Percentiles rank a stretch among this genome's conserved stretches.
These are phyloP conservation scores for Callipepla californica DNA, from an alignment of 2,113 vertebrate genomes.

Conservation along the genomic window DNA sequence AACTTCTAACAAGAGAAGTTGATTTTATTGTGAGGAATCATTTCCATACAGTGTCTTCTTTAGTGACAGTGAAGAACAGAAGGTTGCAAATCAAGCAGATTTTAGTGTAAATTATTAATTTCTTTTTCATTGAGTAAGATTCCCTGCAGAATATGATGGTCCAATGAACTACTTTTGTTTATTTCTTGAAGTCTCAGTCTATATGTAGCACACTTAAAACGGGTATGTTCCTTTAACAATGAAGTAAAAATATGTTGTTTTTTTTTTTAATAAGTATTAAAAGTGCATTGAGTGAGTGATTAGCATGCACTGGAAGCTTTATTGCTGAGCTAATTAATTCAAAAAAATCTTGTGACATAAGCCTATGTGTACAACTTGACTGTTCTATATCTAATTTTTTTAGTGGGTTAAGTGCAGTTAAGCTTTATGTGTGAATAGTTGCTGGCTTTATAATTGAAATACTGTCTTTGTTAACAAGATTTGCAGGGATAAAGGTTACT, in stretches of 20 bases:
- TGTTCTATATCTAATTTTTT: background rate
- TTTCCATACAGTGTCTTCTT: background rate
- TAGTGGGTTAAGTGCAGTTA: background rate
- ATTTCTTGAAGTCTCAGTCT: background rate
- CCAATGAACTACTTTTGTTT: background rate
- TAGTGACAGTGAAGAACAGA: slow-evolving; percentile 30
- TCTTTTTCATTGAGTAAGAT: background rate
- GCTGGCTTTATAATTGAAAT: background rate
- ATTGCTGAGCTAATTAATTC: background rate
- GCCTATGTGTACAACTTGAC: background rate
- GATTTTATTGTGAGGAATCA: background rate
- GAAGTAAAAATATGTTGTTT: background rate
- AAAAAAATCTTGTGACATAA: background rate
- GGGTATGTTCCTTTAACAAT: background rate
- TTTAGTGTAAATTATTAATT: slow-evolving; percentile 58
- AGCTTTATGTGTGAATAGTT: background rate
- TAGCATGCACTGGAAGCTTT: background rate
- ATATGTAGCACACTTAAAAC: background rate
- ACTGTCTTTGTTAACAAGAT: background rate
- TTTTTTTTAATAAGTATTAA: background rate
- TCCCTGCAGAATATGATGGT: background rate
- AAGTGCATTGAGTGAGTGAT: background rate
- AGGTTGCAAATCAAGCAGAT: slow-evolving; percentile 54
- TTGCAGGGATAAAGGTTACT: background rate
- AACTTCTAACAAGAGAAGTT: background rate